Evolutionary conservation across 2,888 invertebrate genomes (phyloP), one percentile per base, ranked within the genome.

Genomic region (Agrochola macilenta): DNA sequence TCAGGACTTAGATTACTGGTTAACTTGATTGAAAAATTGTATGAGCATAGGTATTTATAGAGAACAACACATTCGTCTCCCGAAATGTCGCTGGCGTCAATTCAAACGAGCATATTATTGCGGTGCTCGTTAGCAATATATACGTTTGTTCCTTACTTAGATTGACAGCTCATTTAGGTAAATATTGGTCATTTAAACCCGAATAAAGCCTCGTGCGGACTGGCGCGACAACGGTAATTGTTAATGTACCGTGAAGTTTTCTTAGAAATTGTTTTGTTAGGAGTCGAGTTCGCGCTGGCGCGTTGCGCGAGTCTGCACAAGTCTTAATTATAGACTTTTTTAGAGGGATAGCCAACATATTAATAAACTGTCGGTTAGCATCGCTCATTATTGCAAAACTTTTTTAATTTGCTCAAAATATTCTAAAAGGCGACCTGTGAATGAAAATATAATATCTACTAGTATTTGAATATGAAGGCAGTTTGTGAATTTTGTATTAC

Each of bases 131-230:
- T 74, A 17, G 23, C 26, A 60, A 39, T 26, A 76, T 12, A 58
- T 39, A 49, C 49, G 11, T 26, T 43, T 30, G 17, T 30, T n/a
- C 20, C 57, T 57, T 26, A 35, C 26, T 23, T 30, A 9, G 4
- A 35, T 26, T 49, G 26, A 17, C 77, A 23, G 17, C 35, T 35
- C 35, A 39, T 49, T 23, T 23, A 23, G 26, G 23, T n/a, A 30
- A 76, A 74, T 76, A 11, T 70, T 30, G 23, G 43, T 43, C 14
- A 65, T 46, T 46, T 20, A 20, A 14, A 39, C 64, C 39, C 39
- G 12, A 64, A 39, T 39, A 11, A 11, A 11, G 43, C 43, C 43
- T 43, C 43, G 43, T 43, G 9, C 43, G 9, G 43, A 9, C 43
- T 11, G 11, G 43, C 43, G 43, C 43, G 43, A 43, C 43, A 43